phyloP scores from a whole-genome alignment of 2,888 invertebrate species.

The Alloscopus bannaensis region DNA sequence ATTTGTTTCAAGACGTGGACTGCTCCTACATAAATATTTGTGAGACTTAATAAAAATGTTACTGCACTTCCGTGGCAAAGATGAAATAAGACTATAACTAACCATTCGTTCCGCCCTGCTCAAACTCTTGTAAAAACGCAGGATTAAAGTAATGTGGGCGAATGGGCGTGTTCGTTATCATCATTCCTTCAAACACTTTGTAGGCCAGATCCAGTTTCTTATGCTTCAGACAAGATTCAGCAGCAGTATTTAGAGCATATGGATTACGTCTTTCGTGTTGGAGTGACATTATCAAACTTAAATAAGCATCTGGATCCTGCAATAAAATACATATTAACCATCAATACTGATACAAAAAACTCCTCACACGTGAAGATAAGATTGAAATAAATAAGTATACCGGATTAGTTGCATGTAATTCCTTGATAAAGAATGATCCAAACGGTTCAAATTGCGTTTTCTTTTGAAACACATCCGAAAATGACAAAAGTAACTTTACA shows the following conservation, averaged over 20 bases:
- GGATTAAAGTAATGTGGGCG: constrained; percentile 66
- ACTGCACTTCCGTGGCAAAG: not conserved
- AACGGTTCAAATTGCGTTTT: constrained; percentile 24
- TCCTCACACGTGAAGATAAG: not conserved
- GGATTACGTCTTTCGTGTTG: constrained; percentile 42
- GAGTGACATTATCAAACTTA: constrained; percentile 19
- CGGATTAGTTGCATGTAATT: constrained; percentile 20
- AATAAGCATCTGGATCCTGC: constrained; percentile 1
- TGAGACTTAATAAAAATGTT: constrained; percentile 9
- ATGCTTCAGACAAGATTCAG: constrained; percentile 54
- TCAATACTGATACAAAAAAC: too few species aligned
- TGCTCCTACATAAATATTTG: constrained; percentile 35
- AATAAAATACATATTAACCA: too few species aligned
- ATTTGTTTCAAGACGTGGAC: constrained; percentile 45
- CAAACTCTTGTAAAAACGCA: constrained; percentile 27
- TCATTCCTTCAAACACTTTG: constrained; percentile 53
- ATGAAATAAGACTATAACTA: not conserved
- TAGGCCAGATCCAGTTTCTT: constrained; percentile 39
- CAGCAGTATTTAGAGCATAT: constrained; percentile 56
- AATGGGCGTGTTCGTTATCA: constrained; percentile 33
- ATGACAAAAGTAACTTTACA: constrained; percentile 29
- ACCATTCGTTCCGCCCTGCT: constrained; percentile 46
- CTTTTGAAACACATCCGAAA: constrained; percentile 2
- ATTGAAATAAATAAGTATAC: not conserved
- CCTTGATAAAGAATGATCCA: constrained; percentile 58